Percentiles rank a stretch among this genome's conserved stretches.
Evolutionary conservation across 2,888 invertebrate species (phyloP).

Genomic region (Elmis aenea): DNA sequence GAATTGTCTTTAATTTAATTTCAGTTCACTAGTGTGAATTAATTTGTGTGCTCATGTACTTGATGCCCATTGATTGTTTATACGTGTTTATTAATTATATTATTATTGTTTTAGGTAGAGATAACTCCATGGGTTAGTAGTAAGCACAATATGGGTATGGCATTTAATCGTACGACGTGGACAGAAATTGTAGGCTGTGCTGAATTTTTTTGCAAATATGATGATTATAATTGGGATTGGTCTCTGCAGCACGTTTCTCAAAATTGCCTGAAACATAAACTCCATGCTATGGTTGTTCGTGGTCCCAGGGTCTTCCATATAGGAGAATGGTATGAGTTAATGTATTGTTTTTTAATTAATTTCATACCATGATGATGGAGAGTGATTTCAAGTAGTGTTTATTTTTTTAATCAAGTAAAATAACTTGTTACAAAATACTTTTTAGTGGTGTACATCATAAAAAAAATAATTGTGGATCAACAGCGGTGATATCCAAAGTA

Average conservation of each 20-base stretch:
- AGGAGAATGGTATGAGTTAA: constrained; percentile 85
- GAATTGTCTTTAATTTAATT: too few species aligned
- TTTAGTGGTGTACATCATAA: constrained; percentile 94
- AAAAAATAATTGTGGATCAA: constrained; percentile 84
- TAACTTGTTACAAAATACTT: too few species aligned
- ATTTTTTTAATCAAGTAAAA: neutral
- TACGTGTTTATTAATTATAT: constrained; percentile 1
- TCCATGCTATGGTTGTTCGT: constrained; percentile 84
- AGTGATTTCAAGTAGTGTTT: neutral
- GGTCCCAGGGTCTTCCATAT: constrained; percentile 97
- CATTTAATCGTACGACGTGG: constrained; percentile 87
- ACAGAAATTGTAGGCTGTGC: constrained; percentile 73
- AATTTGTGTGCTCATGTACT: too few species aligned
- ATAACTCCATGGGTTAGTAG: constrained; percentile 93
- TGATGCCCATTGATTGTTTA: too few species aligned
- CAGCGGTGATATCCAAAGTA: constrained; percentile 77
- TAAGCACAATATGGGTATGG: constrained; percentile 99
- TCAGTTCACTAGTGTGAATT: too few species aligned
- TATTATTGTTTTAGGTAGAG: constrained; percentile 63
- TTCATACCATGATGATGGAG: neutral
- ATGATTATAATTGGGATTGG: constrained; percentile 99
- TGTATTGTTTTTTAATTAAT: constrained; percentile 6
- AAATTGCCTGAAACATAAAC: constrained; percentile 68
- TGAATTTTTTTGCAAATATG: constrained; percentile 87
- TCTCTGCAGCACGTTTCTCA: constrained; percentile 88